Percentiles rank a stretch among this genome's conserved stretches.
Evolutionary conservation across 2,797 vertebrate genomes (phyloP).

Genomic region (Galago senegalensis): DNA sequence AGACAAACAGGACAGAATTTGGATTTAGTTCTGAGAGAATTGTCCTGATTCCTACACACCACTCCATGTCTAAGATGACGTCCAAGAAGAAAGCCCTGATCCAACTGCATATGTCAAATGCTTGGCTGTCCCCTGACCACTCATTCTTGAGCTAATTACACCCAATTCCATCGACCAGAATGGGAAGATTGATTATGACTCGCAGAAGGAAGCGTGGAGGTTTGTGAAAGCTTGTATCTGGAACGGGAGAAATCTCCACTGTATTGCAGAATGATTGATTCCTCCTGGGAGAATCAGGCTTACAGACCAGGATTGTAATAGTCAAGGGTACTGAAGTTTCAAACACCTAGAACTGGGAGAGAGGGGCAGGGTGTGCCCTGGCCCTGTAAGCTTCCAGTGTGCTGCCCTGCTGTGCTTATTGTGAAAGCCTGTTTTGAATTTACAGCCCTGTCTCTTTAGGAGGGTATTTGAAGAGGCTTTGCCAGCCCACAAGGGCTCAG

Average conservation of each 20-base stretch:
- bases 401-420: slow-evolving; percentile 68
- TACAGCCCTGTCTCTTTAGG: slow-evolving; percentile 75
- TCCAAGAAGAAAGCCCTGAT: neutral
- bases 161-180: neutral
- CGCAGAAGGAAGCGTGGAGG: neutral
- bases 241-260: neutral
- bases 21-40: slow-evolving; percentile 11
- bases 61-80: neutral
- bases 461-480: slow-evolving; percentile 81
- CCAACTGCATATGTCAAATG: neutral
- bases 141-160: too few species aligned
- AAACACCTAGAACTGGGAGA: slow-evolving; percentile 14
- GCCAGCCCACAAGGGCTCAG: slow-evolving; percentile 74
- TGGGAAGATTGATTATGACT: neutral
- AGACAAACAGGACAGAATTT: slow-evolving; percentile 1
- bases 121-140: neutral
- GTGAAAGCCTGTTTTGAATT: slow-evolving; percentile 79
- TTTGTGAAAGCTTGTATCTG: slow-evolving; percentile 2
- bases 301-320: neutral
- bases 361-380: neutral
- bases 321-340: neutral
- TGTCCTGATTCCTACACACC: neutral
- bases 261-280: slow-evolving; percentile 50
- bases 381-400: neutral
- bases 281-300: slow-evolving; percentile 19